Conservation (phyloP, 1,140 invertebrate species). For the Sminthurides bifidus region DNA sequence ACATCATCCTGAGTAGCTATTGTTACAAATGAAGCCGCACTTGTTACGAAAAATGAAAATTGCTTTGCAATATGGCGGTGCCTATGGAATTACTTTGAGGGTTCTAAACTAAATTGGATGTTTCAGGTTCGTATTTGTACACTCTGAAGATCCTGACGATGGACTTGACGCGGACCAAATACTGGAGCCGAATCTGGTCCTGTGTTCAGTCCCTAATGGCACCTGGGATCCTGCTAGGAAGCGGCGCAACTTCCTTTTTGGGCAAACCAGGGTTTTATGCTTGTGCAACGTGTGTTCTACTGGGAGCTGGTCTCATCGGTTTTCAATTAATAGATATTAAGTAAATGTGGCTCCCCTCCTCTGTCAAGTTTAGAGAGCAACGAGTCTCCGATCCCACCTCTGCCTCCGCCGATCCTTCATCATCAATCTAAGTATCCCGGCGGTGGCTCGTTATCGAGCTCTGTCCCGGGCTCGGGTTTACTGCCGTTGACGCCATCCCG, state of each 20-base stretch:
- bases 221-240: conserved; percentile 22
- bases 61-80: background rate
- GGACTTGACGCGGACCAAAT: conserved; percentile 31
- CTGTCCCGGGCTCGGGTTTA: too few species aligned
- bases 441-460: too few species aligned
- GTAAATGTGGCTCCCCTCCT: conserved; percentile 25
- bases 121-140: conserved; percentile 30
- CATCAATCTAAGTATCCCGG: too few species aligned
- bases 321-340: conserved; percentile 26
- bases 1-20: too few species aligned
- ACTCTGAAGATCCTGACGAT: conserved; percentile 28
- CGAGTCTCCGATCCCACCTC: conserved; percentile 29
- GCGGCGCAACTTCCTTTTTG: conserved; percentile 19
- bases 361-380: conserved; percentile 18
- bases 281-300: conserved; percentile 28
- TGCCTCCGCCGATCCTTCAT: conserved; percentile 22
- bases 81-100: background rate
- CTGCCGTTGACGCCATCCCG: too few species aligned
- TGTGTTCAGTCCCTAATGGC: conserved; percentile 25
- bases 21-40: background rate
- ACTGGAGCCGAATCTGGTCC: conserved; percentile 30
- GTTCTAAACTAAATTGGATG: conserved; percentile 5
- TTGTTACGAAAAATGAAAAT: background rate
- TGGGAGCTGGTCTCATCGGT: conserved; percentile 26
- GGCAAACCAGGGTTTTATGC: conserved; percentile 26